Evolutionary conservation across 2,113 vertebrate species (phyloP), one percentile per base, ranked within the genome.

Genomic region (Vireo altiloquus): DNA sequence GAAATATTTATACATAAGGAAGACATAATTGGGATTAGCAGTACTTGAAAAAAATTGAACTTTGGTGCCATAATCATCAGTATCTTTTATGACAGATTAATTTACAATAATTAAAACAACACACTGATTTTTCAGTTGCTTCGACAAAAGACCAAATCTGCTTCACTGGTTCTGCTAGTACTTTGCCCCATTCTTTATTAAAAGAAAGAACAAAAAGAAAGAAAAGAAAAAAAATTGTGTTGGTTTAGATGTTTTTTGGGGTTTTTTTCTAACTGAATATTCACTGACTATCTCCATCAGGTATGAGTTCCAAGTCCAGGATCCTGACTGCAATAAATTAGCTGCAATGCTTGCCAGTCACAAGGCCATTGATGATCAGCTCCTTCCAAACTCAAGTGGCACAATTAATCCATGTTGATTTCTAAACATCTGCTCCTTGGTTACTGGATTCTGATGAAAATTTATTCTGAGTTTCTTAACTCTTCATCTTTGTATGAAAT

Each of bases 161-260:
- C 10, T 33, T 87, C n/a, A 25, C 3, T 42, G 9, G 9, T 59
- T 59, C 59, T 17, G n/a, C 23, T 50, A 28, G 6, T 19, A 15
- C 15, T 82, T 82, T 82, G 30, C 12, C 7, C 11, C 4, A 11
- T n/a, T 59, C 6, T 49, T 16, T 9, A 44, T 19, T 30, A 28
- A 23, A 14, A 31, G 2, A 30, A 49, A 23, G 8, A 8, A 20
- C 9, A 6, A 13, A 5, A 18, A 33, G 2, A 13, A 3, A 4
- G 1, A 4, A 4, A 6, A 1, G 4, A 2, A 18, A 21, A 19
- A 44, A 2, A 50, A 3, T 3, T 21, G 19, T 1, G 5, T 50
- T 59, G 21, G 10, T 71, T 52, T 37, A 27, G 5, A 39, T 3
- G 5, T 2, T 39, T 40, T n/a, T 12, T 5, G 27, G 13, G 1